Evolutionary conservation across 2,113 vertebrate species (phyloP).

Genomic region (Pelecanus crispus): DNA sequence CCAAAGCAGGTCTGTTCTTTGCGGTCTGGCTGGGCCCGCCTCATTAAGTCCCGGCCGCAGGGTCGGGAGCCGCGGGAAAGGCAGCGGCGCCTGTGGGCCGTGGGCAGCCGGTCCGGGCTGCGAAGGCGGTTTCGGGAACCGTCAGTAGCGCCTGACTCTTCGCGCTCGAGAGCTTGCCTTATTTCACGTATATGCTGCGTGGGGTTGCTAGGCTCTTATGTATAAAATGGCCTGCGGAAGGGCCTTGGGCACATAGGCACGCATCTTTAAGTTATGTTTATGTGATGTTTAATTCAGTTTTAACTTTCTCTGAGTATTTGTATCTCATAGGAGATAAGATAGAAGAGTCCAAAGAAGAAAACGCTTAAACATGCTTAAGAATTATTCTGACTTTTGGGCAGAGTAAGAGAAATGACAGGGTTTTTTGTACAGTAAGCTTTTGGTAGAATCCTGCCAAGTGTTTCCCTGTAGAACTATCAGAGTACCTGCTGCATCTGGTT

Average conservation of each 20-base stretch:
- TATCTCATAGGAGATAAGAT: background rate
- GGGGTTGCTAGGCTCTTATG: accelerated
- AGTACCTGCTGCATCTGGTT: background rate
- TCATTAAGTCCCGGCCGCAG: background rate
- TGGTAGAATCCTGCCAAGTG: background rate
- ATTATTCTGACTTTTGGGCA: background rate
- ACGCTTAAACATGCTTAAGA: background rate
- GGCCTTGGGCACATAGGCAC: accelerated
- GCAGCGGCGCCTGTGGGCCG: background rate
- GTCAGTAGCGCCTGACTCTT: accelerated
- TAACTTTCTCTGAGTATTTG: background rate
- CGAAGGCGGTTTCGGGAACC: background rate
- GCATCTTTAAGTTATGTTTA: background rate
- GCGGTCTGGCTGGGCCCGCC: slow-evolving; percentile 50
- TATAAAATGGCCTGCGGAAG: accelerated
- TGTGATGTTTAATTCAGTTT: background rate
- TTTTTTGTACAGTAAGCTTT: background rate
- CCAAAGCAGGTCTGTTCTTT: slow-evolving; percentile 75
- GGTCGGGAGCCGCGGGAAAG: background rate
- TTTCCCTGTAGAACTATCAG: background rate
- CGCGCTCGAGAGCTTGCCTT: accelerated
- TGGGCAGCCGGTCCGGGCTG: background rate
- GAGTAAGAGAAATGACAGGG: background rate
- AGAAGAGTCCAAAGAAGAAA: background rate
- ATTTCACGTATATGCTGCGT: accelerated